phyloP scores from a whole-genome alignment of 2,797 vertebrate species.

The Peromyscus melanophrys region DNA sequence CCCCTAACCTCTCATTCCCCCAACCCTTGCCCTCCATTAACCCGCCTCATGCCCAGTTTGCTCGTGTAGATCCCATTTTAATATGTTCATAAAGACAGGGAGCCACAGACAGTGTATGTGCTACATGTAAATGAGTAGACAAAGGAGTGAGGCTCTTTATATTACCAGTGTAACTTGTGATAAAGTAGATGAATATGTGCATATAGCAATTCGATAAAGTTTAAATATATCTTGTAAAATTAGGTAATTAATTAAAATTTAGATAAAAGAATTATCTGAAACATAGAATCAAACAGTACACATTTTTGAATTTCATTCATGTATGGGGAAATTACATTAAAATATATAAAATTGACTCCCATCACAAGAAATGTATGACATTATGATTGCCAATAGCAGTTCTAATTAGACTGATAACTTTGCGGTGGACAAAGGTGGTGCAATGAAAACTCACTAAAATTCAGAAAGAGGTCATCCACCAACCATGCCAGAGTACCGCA shows the following conservation, averaged over 20 bases:
- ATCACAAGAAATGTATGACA: neutral
- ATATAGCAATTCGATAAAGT: neutral
- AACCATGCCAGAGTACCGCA: neutral
- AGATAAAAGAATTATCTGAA: neutral
- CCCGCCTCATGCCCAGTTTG: too few relatives aligned
- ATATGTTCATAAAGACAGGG: neutral
- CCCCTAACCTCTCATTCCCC: too few relatives aligned
- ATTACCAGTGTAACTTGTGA: neutral
- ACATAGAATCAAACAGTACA: neutral
- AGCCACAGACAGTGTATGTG: neutral
- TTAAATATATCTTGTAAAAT: neutral
- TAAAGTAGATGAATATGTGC: neutral
- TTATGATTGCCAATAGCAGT: neutral
- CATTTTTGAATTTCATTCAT: neutral
- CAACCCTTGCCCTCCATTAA: too few relatives aligned
- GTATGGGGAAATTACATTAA: neutral
- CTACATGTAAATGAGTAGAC: neutral
- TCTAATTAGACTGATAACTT: neutral
- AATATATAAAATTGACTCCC: neutral
- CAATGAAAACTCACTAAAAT: neutral
- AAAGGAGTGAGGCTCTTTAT: neutral
- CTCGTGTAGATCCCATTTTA: neutral
- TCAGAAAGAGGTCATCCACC: neutral
- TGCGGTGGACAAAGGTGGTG: neutral
- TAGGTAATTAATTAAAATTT: neutral